Conservation (phyloP, 2,888 invertebrate species). For the Neoaliturus tenellus region DNA sequence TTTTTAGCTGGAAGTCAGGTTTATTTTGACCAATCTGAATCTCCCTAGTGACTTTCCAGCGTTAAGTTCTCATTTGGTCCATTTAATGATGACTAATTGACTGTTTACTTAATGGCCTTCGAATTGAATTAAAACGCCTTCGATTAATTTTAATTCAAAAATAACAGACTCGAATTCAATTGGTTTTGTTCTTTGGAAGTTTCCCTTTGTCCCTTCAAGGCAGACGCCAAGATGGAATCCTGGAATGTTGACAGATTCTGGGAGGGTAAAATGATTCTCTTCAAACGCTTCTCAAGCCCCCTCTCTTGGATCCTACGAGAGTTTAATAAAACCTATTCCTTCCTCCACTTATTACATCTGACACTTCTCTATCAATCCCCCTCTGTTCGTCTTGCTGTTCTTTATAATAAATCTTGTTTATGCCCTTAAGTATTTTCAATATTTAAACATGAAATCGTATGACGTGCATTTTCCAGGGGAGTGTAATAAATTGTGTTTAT, state of each 20-base stretch:
- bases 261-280: not conserved
- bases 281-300: not conserved
- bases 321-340: conserved; percentile 14
- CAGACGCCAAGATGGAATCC: not conserved
- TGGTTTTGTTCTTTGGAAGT: not conserved
- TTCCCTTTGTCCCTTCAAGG: not conserved
- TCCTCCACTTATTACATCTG: conserved; percentile 11
- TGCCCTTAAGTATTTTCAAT: too few relatives aligned
- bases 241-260: not conserved
- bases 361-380: not conserved
- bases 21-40: too few relatives aligned
- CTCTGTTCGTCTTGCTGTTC: too few relatives aligned
- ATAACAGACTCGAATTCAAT: not conserved
- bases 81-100: too few relatives aligned
- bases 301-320: not conserved
- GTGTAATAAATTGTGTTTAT: too few relatives aligned
- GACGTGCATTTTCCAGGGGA: too few relatives aligned
- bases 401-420: too few relatives aligned
- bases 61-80: too few relatives aligned
- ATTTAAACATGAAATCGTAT: too few relatives aligned
- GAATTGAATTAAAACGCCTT: not conserved
- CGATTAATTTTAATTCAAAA: not conserved
- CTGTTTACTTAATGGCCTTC: not conserved
- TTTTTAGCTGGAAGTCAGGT: too few relatives aligned
- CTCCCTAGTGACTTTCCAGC: too few relatives aligned